Evolutionary conservation across 2,113 vertebrate species (phyloP).

Genomic region (Cyrtonyx montezumae): DNA sequence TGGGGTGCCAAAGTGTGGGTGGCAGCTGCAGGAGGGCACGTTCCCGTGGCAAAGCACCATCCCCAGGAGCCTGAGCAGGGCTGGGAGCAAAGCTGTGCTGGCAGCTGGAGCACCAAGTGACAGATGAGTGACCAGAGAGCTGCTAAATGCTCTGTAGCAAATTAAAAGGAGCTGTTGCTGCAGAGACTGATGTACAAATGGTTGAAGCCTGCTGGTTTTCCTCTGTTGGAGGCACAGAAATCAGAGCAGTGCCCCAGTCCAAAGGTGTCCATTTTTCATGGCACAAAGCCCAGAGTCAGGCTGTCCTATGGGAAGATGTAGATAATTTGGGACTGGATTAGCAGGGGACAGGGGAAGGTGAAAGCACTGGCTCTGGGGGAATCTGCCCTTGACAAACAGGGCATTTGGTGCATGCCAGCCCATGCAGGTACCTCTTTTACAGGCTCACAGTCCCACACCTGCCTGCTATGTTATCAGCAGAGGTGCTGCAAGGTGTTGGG

Average conservation of each 20-base stretch:
- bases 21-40: rapidly evolving
- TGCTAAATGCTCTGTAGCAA: not conserved
- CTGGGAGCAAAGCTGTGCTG: not conserved
- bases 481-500: not conserved
- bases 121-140: not conserved
- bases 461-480: not conserved
- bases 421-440: not conserved
- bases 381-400: not conserved
- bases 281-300: not conserved
- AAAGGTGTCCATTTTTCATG: not conserved
- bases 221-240: not conserved
- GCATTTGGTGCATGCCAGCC: not conserved
- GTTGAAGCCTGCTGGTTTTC: not conserved
- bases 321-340: not conserved
- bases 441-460: not conserved
- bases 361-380: not conserved
- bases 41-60: rapidly evolving
- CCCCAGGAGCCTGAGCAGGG: not conserved
- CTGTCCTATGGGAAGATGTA: not conserved
- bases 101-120: not conserved
- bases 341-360: not conserved
- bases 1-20: rapidly evolving
- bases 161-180: not conserved
- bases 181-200: not conserved
- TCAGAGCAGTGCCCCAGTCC: not conserved